phyloP scores from a whole-genome alignment of 2,797 vertebrate genomes.

The Coreius guichenoti region DNA sequence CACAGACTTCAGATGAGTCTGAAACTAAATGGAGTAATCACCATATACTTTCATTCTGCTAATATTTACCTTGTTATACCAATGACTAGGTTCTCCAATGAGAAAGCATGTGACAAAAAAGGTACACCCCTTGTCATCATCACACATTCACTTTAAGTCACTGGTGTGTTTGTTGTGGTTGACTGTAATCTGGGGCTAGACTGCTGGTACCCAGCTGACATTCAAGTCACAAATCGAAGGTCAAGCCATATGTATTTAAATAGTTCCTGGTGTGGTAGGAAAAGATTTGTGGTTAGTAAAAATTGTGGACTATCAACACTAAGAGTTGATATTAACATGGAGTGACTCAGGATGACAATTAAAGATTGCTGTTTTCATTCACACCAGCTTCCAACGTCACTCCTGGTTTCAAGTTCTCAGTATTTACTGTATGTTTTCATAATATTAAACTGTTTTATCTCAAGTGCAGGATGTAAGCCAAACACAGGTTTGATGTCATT shows the following conservation, averaged over 20 bases:
- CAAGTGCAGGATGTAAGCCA: not conserved
- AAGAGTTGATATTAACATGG: not conserved
- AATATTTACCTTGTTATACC: constrained; percentile 41
- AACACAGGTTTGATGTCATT: not conserved
- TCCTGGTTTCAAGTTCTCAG: not conserved
- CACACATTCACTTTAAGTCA: constrained; percentile 7
- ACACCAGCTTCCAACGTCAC: not conserved
- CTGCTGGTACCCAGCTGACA: constrained; percentile 41
- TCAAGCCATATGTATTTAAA: not conserved
- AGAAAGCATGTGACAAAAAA: constrained; percentile 19
- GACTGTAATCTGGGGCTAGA: not conserved
- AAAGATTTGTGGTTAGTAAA: not conserved
- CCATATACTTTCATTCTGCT: constrained; percentile 4
- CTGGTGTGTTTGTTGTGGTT: constrained; percentile 32
- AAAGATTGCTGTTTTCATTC: not conserved
- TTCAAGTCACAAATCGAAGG: constrained; percentile 16
- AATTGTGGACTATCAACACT: constrained; percentile 17
- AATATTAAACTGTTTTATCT: not conserved
- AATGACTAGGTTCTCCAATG: constrained; percentile 7
- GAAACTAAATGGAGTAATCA: not conserved
- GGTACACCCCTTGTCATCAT: not conserved
- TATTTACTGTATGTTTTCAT: not conserved
- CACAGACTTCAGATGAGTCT: not conserved
- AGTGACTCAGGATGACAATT: not conserved
- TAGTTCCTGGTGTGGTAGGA: not conserved